These are phyloP conservation scores for Microctonus hyperodae DNA, from an alignment of 2,888 invertebrate genomes.

Conservation along the genomic window DNA sequence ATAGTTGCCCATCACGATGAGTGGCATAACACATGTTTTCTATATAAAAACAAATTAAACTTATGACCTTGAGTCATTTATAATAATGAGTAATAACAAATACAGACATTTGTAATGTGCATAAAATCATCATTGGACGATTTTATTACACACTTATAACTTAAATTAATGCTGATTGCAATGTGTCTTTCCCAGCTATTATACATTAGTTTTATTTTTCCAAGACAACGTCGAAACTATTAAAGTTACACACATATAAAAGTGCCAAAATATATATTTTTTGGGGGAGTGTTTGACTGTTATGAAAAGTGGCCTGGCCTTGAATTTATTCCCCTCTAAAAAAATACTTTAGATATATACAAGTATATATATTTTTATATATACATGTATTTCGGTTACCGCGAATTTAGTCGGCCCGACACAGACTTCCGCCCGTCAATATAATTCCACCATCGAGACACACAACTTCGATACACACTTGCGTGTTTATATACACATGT, in stretches of 20 bases:
- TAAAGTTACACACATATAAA: background rate
- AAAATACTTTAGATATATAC: background rate
- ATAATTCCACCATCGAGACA: slow-evolving; percentile 28
- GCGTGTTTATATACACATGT: background rate
- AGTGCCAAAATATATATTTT: background rate
- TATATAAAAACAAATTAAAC: background rate
- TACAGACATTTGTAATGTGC: slow-evolving; percentile 12
- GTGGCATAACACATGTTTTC: background rate
- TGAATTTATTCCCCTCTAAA: slow-evolving; percentile 12
- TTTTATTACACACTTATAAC: background rate
- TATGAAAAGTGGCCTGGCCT: slow-evolving; percentile 21
- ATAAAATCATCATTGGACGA: slow-evolving; percentile 3
- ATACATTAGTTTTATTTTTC: background rate
- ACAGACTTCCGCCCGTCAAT: slow-evolving; percentile 29
- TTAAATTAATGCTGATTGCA: background rate
- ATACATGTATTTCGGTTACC: slow-evolving; percentile 16
- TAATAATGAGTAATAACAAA: slow-evolving; percentile 2
- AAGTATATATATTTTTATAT: too few relatives aligned
- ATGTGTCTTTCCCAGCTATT: background rate
- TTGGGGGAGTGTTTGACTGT: slow-evolving; percentile 9
- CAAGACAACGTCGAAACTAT: background rate
- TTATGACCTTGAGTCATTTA: background rate
- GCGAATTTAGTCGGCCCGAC: slow-evolving; percentile 28
- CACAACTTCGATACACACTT: background rate
- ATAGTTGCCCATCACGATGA: background rate